phyloP scores from a whole-genome alignment of 2,113 vertebrate species.

The Spea multiplicata region DNA sequence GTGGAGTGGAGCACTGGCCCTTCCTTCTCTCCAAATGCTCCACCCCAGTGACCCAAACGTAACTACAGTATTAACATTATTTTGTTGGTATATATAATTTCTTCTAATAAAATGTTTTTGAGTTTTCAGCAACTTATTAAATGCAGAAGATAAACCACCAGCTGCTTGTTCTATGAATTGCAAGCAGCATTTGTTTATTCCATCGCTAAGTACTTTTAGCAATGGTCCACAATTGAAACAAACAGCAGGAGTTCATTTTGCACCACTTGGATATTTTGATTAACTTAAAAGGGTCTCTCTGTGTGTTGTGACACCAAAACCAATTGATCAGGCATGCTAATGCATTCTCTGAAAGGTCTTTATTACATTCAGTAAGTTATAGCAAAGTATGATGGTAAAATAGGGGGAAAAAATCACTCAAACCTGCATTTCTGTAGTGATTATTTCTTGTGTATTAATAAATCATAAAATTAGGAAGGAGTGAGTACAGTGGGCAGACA shows the following conservation, averaged over 20 bases:
- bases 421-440: no score
- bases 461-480: no score
- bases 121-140: not conserved
- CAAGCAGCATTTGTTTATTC: not conserved
- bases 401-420: not conserved
- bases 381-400: not conserved
- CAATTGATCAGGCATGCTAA: not conserved
- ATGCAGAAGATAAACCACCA: not conserved
- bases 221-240: not conserved
- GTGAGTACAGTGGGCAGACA: no score
- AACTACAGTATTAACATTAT: no score
- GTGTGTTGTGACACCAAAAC: not conserved
- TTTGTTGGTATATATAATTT: no score
- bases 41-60: no score
- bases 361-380: not conserved
- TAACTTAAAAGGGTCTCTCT: not conserved
- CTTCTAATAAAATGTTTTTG: no score
- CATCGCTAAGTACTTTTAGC: not conserved
- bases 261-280: not conserved
- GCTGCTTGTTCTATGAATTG: not conserved
- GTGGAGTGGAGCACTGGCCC: no score
- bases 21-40: no score
- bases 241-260: not conserved
- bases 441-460: no score
- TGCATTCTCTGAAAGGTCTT: not conserved